A percentile compares a stretch with the other conserved stretches of the same genome.
phyloP scores from a whole-genome alignment of 2,888 invertebrate species.

The Caenorhabditis afra region DNA sequence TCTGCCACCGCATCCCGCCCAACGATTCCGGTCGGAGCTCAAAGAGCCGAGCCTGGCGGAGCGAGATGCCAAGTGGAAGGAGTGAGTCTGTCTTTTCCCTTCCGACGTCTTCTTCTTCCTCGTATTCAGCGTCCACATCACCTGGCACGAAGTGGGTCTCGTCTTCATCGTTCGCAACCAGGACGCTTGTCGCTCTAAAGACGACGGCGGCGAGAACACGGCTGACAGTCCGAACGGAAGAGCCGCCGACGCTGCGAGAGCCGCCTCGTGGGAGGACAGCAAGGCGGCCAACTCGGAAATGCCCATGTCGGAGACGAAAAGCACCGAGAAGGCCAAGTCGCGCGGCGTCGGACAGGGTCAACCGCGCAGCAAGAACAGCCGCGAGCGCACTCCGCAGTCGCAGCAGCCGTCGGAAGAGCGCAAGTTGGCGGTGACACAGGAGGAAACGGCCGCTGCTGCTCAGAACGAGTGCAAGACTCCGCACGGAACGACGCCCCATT shows the following conservation, averaged over 20 bases:
- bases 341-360: not conserved
- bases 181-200: constrained; percentile 50
- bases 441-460: constrained; percentile 10
- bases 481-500: not conserved
- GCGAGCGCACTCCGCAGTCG: not conserved
- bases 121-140: constrained; percentile 45
- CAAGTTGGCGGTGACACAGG: constrained; percentile 23
- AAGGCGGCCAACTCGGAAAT: constrained; percentile 39
- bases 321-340: too few relatives aligned
- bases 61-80: constrained; percentile 38
- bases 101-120: too few relatives aligned
- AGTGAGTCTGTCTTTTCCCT: too few relatives aligned
- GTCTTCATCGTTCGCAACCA: constrained; percentile 35
- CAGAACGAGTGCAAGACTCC: not conserved
- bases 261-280: not conserved
- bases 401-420: constrained; percentile 17
- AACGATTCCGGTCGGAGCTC: constrained; percentile 19
- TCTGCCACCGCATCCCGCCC: constrained; percentile 44
- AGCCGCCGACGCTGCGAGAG: not conserved
- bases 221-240: constrained; percentile 27
- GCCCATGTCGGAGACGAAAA: constrained; percentile 24
- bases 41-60: constrained; percentile 36
- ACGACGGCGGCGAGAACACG: constrained; percentile 40
- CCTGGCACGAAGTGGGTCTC: constrained; percentile 37
- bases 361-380: constrained; percentile 3